These are phyloP conservation scores for Catocala nupta DNA, from an alignment of 2,888 invertebrate genomes.

Conservation along the genomic window DNA sequence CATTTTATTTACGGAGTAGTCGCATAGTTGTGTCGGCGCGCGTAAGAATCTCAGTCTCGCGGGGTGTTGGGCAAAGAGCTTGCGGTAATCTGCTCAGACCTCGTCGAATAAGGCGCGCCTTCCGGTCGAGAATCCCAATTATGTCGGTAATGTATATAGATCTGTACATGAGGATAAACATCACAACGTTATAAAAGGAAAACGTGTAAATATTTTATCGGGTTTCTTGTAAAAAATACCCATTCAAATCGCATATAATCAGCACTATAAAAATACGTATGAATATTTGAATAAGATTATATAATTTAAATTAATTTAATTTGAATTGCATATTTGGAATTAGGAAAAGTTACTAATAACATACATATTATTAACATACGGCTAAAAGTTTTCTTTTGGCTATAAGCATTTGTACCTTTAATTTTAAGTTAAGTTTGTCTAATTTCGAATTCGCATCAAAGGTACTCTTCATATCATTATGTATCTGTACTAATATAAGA, in stretches of 20 bases:
- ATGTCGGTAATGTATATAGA: conserved; percentile 46
- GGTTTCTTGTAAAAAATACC: not conserved
- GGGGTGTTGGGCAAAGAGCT: conserved; percentile 49
- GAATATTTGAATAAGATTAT: no score
- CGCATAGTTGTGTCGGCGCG: conserved; percentile 51
- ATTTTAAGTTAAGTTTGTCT: no score
- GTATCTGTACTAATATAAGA: no score
- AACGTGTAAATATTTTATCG: conserved; percentile 33
- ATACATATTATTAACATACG: no score
- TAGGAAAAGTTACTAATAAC: no score
- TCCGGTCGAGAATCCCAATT: conserved; percentile 56
- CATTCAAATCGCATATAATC: not conserved
- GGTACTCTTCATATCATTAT: no score
- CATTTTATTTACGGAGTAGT: conserved; percentile 49
- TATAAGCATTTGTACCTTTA: no score
- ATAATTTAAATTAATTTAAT: no score
- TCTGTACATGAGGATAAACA: conserved; percentile 43
- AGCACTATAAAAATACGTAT: not conserved
- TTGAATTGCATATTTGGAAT: no score
- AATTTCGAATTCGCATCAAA: no score
- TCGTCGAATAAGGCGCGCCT: conserved; percentile 55
- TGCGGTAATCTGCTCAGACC: conserved; percentile 50
- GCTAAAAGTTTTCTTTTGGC: no score
- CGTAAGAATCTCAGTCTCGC: conserved; percentile 57
- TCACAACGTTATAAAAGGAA: conserved; percentile 34